Evolutionary conservation across 1,140 invertebrate species (phyloP), one percentile per base, ranked within the genome.

Genomic region (Limonius californicus): DNA sequence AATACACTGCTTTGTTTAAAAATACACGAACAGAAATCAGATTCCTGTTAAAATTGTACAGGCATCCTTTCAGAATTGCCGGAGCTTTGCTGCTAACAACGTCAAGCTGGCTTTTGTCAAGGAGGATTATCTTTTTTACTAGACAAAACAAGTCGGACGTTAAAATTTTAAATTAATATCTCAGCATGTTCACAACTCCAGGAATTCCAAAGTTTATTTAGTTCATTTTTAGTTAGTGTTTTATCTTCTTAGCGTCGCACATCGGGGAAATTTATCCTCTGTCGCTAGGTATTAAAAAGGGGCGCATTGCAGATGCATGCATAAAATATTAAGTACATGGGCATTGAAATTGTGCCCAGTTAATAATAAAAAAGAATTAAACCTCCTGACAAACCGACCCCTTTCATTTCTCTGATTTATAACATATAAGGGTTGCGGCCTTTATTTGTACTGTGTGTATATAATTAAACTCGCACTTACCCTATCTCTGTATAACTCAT

Each of bases 371-470:
- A 39, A 55, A 27, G 15, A 55, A 54, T 27, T 35, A 27, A 35
- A 27, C 4, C 21, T 27, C 11, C 19, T 16, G 21, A 27, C 54
- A 27, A 55, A 55, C 54, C 21, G 11, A 55, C 30, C 21, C 54
- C 21, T 30, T 20, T 20, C 54, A 27, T 55, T 18, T 35, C 30
- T 27, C n/a, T 55, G 21, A 30, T 30, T 55, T 55, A 55, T 55
- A 55, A 55, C 54, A 30, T 55, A 30, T 55, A 30, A 55, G 30
- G 54, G 54, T 23, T 55, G 20, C 20, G 21, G 20, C 11, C 18
- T 55, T 55, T 55, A 55, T 55, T 55, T 55, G 54, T 55, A n/a
- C 30, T 55, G 54, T 55, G 54, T 55, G 54, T 35, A 27, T 27
- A 30, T 55, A 30, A 55, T 55, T 55, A 55, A 55, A 55, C 30